These are phyloP conservation scores for Drosophila trapezifrons DNA, from an alignment of 1,140 invertebrate genomes.

Conservation along the genomic window DNA sequence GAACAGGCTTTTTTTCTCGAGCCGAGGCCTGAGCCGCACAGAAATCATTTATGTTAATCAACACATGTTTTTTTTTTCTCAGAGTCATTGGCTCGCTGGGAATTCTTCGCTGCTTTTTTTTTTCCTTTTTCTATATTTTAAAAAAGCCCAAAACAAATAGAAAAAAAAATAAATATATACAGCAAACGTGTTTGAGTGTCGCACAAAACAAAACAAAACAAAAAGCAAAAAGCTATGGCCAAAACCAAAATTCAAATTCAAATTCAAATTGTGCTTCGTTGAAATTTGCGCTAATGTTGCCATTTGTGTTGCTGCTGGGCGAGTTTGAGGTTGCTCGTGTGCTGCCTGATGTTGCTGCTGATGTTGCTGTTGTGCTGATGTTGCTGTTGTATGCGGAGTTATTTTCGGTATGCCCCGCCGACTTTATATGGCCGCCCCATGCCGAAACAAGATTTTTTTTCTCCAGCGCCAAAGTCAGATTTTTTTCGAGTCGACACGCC, in stretches of 20 bases:
- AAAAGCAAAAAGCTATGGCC: conserved; percentile 27
- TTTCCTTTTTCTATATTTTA: conserved; percentile 59
- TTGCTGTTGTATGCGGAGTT: conserved; percentile 65
- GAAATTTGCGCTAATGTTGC: conserved; percentile 81
- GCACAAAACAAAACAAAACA: conserved; percentile 51
- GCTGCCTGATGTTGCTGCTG: conserved; percentile 26
- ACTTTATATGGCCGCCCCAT: conserved; percentile 68
- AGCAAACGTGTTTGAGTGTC: conserved; percentile 72
- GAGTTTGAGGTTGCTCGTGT: conserved; percentile 58
- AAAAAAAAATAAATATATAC: conserved; percentile 78
- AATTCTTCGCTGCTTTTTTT: conserved; percentile 48
- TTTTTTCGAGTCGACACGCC: conserved; percentile 40
- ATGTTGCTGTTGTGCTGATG: conserved; percentile 51
- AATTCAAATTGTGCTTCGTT: conserved; percentile 76
- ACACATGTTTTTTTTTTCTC: conserved; percentile 67
- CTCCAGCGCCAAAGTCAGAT: conserved; percentile 43
- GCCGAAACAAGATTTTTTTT: conserved; percentile 64
- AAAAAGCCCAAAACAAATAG: conserved; percentile 71
- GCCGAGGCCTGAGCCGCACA: conserved; percentile 29
- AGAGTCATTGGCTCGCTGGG: conserved; percentile 73
- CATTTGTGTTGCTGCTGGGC: conserved; percentile 66
- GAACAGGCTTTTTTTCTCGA: conserved; percentile 33
- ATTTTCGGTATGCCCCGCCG: conserved; percentile 64
- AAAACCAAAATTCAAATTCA: conserved; percentile 59
- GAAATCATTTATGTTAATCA: conserved; percentile 83